Evolutionary conservation across 1,140 invertebrate genomes (phyloP), one percentile per base, ranked within the genome.

Genomic region (Cotesia typhae): DNA sequence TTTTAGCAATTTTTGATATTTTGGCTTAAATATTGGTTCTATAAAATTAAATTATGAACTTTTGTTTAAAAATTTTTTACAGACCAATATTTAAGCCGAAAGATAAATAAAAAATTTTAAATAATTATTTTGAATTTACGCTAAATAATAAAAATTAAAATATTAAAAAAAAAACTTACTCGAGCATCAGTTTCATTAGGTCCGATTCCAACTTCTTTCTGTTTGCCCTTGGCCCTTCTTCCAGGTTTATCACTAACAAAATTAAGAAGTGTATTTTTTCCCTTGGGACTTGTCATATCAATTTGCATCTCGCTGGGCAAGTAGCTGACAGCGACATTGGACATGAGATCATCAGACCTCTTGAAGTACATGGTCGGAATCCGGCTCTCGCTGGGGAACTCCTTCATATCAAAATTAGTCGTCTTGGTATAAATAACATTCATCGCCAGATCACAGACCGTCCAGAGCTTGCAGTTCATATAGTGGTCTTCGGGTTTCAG

Each of bases 391-490:
- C 92, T 90, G 1, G 94, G 93, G 81, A 94, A 94, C 80, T 97
- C 95, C 83, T 95, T 95, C 85, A 96, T 88, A 78, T 96, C 95
- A 83, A 95, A 96, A 83, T 91, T 95, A 35, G 91, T 92, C n/a
- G 95, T 92, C 78, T 95, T 95, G 14, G 93, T 90, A 83, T 95
- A 90, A 77, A 98, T 92, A 72, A 98, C 89, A 72, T 94, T 93
- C 87, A 97, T 92, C 4, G 96, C 94, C 68, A 98, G 88, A 89
- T 99, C 97, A 89, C 96, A 98, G 64, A 97, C 92, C 55, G 96
- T 94, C 93, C 96, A 98, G 79, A 99, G 88, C 94, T 97, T 98
- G 83, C 90, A 92, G 87, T 97, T 97, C 59, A 92, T 88, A 67
- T 86, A 88, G 77, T 95, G 93, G 81, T 96, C 94, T 17, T 93